These are phyloP conservation scores for Sebastes wilsoni DNA, from an alignment of 2,797 vertebrate genomes.

Conservation along the genomic window DNA sequence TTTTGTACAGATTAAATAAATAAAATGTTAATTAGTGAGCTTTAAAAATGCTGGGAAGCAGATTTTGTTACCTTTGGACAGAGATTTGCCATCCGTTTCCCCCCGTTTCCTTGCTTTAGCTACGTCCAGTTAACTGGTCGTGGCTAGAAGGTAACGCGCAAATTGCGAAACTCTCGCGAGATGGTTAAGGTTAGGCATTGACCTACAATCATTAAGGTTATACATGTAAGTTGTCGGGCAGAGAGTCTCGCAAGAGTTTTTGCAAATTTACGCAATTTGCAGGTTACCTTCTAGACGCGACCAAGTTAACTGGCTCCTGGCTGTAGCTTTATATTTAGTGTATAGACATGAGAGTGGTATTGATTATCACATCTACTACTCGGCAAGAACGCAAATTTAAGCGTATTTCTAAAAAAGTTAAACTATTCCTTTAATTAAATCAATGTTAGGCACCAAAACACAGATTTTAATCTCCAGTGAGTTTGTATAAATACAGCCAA, in stretches of 20 bases:
- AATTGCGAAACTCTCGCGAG: too few species aligned
- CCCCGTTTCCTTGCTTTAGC: not conserved
- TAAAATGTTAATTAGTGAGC: not conserved
- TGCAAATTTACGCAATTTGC: too few species aligned
- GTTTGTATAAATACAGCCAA: slow-evolving; percentile 15
- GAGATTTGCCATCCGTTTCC: not conserved
- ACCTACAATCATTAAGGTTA: too few species aligned
- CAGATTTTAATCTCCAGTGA: not conserved
- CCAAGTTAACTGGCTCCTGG: not conserved
- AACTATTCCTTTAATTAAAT: slow-evolving; percentile 1
- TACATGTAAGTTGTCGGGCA: too few species aligned
- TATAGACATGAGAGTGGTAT: not conserved
- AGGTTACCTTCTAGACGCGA: too few species aligned
- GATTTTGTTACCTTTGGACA: not conserved
- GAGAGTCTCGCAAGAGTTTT: too few species aligned
- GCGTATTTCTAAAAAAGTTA: not conserved
- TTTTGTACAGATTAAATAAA: not conserved
- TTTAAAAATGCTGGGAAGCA: rapidly evolving
- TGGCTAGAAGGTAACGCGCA: too few species aligned
- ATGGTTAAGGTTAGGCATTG: too few species aligned
- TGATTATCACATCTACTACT: not conserved
- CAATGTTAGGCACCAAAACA: not conserved
- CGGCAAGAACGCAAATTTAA: not conserved
- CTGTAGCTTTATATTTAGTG: not conserved
- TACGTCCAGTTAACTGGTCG: not conserved